Percentiles rank a stretch among this genome's conserved stretches.
These are phyloP conservation scores for Pimpla rufipes DNA, from an alignment of 2,888 invertebrate genomes.

Conservation along the genomic window DNA sequence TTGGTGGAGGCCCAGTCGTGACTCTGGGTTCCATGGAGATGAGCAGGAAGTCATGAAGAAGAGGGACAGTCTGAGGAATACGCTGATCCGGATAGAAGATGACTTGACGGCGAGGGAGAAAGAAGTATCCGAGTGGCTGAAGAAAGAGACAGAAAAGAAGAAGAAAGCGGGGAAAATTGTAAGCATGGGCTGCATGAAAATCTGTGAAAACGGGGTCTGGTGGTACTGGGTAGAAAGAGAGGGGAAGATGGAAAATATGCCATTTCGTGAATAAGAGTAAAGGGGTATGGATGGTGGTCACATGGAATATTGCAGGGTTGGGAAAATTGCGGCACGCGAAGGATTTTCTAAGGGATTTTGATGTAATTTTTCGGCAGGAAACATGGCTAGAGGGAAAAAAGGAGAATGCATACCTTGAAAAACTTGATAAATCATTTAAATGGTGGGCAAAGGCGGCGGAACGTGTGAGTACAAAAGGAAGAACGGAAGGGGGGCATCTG, in stretches of 20 bases:
- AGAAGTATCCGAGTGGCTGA: constrained; percentile 37
- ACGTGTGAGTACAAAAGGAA: constrained; percentile 2
- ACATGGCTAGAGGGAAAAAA: constrained; percentile 41
- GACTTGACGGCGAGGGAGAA: constrained; percentile 43
- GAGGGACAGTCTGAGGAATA: not conserved
- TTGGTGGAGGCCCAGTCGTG: no score
- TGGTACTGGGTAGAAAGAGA: constrained; percentile 44
- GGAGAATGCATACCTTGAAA: not conserved
- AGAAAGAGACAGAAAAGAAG: not conserved
- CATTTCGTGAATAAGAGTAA: constrained; percentile 30
- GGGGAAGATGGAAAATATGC: constrained; percentile 24
- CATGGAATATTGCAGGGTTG: constrained; percentile 48
- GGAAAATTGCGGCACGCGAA: constrained; percentile 10
- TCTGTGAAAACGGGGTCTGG: not conserved
- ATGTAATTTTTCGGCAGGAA: constrained; percentile 55
- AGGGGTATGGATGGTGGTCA: not conserved
- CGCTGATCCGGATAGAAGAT: no score
- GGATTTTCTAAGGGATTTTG: constrained; percentile 12
- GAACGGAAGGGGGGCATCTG: constrained; percentile 40
- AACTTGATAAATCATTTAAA: not conserved
- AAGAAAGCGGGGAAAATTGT: constrained; percentile 17
- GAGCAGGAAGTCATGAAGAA: constrained; percentile 28
- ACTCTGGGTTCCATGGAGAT: constrained; percentile 6
- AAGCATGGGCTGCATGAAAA: constrained; percentile 17
- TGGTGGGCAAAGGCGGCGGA: constrained; percentile 33